Conservation (phyloP, 2,888 invertebrate genomes). For the Junonia oenone region DNA sequence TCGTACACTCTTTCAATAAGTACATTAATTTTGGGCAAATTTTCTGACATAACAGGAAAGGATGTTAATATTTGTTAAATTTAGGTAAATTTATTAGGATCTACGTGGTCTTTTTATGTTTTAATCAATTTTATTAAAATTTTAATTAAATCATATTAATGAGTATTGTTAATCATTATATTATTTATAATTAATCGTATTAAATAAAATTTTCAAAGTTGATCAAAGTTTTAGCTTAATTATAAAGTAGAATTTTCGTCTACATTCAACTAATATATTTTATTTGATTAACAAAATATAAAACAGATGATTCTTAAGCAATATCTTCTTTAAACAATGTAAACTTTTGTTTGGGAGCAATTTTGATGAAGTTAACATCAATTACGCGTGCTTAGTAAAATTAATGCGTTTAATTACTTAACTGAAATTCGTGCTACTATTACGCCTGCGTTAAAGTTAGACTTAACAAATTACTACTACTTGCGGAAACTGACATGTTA, state of each 20-base stretch:
- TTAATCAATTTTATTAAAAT: no score
- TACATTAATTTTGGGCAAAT: constrained; percentile 6
- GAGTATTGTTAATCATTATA: no score
- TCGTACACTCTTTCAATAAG: constrained; percentile 13
- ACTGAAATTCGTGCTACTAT: constrained; percentile 7
- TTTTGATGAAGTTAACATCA: neutral
- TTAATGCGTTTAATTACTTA: constrained; percentile 11
- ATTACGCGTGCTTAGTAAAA: neutral
- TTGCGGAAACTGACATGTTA: constrained; percentile 2
- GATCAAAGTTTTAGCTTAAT: neutral
- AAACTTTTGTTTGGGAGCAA: neutral
- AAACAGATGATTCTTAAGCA: no score
- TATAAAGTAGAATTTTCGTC: neutral
- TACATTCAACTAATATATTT: neutral
- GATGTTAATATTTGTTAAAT: neutral
- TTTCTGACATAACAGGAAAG: constrained; percentile 1
- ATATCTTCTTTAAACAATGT: no score
- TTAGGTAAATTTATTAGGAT: neutral
- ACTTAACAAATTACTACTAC: constrained; percentile 12
- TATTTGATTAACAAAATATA: neutral
- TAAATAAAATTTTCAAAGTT: no score
- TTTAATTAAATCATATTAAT: no score
- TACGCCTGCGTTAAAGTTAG: constrained; percentile 6
- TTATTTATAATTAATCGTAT: no score
- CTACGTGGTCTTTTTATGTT: no score